These are phyloP conservation scores for Trididemnum clinides DNA, from an alignment of 23 tunicate species.

Conservation along the genomic window DNA sequence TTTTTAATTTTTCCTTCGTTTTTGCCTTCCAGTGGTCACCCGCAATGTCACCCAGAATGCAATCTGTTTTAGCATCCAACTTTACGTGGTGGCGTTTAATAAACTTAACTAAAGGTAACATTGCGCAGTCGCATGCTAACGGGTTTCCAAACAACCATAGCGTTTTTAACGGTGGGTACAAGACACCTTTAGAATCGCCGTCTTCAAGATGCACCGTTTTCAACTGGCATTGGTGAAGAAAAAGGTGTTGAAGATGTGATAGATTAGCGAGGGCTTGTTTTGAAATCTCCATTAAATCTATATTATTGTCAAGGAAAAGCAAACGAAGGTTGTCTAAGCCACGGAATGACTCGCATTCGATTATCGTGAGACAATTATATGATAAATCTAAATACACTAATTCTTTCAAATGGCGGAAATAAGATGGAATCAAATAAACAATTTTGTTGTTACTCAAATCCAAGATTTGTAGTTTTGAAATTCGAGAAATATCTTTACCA, in stretches of 20 bases:
- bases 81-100: not conserved
- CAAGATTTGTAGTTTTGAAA: slow-evolving; percentile 34
- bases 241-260: slow-evolving; percentile 27
- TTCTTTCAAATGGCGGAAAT: slow-evolving; percentile 3
- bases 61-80: slow-evolving; percentile 30
- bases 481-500: not conserved
- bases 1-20: not conserved
- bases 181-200: not conserved
- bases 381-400: slow-evolving; percentile 52
- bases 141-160: slow-evolving; percentile 75
- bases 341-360: slow-evolving; percentile 19
- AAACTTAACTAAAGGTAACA: slow-evolving; percentile 45
- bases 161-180: slow-evolving; percentile 10
- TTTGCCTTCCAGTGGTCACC: not conserved
- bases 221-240: slow-evolving; percentile 44
- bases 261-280: not conserved
- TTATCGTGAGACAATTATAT: slow-evolving; percentile 8
- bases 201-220: slow-evolving; percentile 21
- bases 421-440: not conserved
- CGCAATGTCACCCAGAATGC: not conserved
- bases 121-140: slow-evolving; percentile 51
- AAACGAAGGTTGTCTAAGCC: slow-evolving; percentile 23
- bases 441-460: slow-evolving; percentile 51
- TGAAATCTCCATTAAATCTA: not conserved
- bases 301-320: slow-evolving; percentile 39